Evolutionary conservation across 30 jellyfish, hydroid and myxozoan genomes (phyloP), one percentile per base, ranked within the genome.

Genomic region (Cassiopea andromeda): DNA sequence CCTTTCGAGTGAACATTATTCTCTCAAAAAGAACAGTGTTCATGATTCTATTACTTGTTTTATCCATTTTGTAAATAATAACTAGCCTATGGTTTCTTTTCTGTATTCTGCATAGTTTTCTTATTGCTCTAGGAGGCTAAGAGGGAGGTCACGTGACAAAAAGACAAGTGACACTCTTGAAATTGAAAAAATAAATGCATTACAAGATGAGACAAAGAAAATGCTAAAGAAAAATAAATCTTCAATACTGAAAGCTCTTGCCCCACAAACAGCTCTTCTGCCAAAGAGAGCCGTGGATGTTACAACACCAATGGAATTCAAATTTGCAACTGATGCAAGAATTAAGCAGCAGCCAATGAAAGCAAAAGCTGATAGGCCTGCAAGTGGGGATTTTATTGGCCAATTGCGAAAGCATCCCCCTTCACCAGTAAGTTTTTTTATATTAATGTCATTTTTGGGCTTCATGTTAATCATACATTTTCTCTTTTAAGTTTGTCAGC

Each of bases 341-440:
- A 66, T 94, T 1, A 94, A 94, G 50, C 88, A 73, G 38, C 98
- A 94, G 58, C 87, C 92, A 57, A 90, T 87, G 97, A 77, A 90
- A 48, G 82, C 97, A 13, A 94, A 97, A n/a, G 45, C 92, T 9
- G 97, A 76, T 17, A 43, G 60, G 8, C 60, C 93, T 44, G 87
- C 80, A 3, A 46, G 49, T 43, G 85, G 83, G 15, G 86, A 80
- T 13, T 94, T 94, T 68, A 87, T 69, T 59, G 85, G 79, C 27
- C 98, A 94, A 80, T 93, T 94, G 60, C 77, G 98, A 67, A 83
- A 75, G 69, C 98, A 94, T 67, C 97, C 98, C 8, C 98, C 97
- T 44, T 94, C 98, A 10, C 98, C 98, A 50, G 97, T 94, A 59
- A 91, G 94, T 3, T 54, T 27, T 27, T 27, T 27, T 27, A 27